phyloP scores from a whole-genome alignment of 2,888 invertebrate species.

The Cordilura impudica region DNA sequence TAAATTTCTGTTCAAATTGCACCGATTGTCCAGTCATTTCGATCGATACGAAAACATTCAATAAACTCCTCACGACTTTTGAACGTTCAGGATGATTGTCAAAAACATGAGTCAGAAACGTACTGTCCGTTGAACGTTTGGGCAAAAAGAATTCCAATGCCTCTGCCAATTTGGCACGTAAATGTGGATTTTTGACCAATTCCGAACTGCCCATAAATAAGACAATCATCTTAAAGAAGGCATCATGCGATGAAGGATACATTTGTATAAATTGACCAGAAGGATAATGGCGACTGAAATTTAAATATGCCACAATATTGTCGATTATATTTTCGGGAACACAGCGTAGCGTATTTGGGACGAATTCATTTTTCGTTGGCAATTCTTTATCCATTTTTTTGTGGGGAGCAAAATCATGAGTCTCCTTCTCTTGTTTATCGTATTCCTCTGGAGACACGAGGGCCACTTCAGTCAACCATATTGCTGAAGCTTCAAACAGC shows the following conservation, averaged over 20 bases:
- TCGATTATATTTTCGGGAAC: constrained; percentile 94
- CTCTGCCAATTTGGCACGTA: constrained; percentile 93
- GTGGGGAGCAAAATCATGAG: constrained; percentile 82
- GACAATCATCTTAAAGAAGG: constrained; percentile 87
- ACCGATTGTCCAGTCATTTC: constrained; percentile 98
- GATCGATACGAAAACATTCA: constrained; percentile 97
- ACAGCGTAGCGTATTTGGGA: constrained; percentile 86
- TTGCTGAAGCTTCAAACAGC: constrained; percentile 89
- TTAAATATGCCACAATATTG: constrained; percentile 89
- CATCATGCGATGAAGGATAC: constrained; percentile 80
- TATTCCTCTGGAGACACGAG: constrained; percentile 78
- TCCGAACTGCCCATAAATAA: constrained; percentile 92
- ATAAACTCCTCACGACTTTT: constrained; percentile 87
- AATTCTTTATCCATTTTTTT: constrained; percentile 74
- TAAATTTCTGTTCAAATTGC: constrained; percentile 97
- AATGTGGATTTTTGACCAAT: constrained; percentile 92
- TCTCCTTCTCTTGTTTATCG: constrained; percentile 69
- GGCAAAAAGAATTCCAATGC: constrained; percentile 92
- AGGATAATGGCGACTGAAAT: constrained; percentile 84
- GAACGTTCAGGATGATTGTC: constrained; percentile 85
- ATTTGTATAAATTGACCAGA: constrained; percentile 83
- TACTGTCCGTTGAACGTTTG: constrained; percentile 77
- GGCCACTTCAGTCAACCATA: constrained; percentile 92
- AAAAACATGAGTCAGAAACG: constrained; percentile 86
- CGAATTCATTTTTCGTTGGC: constrained; percentile 81